phyloP scores from a whole-genome alignment of 2,113 vertebrate genomes.

The Gallinago paraguaiae region DNA sequence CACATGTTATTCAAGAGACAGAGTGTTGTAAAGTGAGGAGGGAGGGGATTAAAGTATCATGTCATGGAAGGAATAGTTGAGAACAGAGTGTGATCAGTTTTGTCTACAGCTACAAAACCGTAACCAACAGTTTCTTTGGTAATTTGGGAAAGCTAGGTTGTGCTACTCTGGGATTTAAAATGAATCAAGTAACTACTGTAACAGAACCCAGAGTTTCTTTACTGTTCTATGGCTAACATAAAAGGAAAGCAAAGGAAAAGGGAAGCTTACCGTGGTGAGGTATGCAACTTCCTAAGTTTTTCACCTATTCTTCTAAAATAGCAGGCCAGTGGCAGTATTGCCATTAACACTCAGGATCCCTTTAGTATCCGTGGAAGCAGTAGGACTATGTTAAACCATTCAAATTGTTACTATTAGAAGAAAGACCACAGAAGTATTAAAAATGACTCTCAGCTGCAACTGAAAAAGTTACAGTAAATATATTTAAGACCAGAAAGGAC shows the following conservation, averaged over 20 bases:
- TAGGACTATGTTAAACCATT: slow-evolving; percentile 70
- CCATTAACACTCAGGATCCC: slow-evolving; percentile 68
- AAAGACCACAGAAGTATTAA: slow-evolving; percentile 70
- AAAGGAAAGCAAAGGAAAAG: slow-evolving; percentile 54
- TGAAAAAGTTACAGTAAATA: slow-evolving; percentile 60
- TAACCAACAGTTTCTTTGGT: background rate
- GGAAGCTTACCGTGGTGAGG: slow-evolving; percentile 61
- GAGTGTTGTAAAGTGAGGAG: background rate
- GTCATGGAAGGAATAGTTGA: background rate
- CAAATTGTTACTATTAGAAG: slow-evolving; percentile 70
- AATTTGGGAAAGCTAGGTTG: background rate
- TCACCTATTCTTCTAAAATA: slow-evolving; percentile 73
- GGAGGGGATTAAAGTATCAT: background rate
- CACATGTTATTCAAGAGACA: background rate
- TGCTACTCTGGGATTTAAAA: background rate
- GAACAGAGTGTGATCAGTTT: background rate
- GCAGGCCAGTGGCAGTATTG: slow-evolving; percentile 68
- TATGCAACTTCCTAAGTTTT: slow-evolving; percentile 69
- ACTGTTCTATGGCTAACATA: slow-evolving; percentile 23
- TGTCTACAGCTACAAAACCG: background rate
- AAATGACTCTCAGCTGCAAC: slow-evolving; percentile 52
- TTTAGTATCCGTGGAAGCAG: slow-evolving; percentile 68
- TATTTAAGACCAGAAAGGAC: slow-evolving; percentile 56
- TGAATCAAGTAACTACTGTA: background rate
- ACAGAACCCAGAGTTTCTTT: slow-evolving; percentile 14